Percentiles rank a stretch among this genome's conserved stretches.
Evolutionary conservation across 23 tunicate genomes (phyloP).

Genomic region (Oikopleura albicans): DNA sequence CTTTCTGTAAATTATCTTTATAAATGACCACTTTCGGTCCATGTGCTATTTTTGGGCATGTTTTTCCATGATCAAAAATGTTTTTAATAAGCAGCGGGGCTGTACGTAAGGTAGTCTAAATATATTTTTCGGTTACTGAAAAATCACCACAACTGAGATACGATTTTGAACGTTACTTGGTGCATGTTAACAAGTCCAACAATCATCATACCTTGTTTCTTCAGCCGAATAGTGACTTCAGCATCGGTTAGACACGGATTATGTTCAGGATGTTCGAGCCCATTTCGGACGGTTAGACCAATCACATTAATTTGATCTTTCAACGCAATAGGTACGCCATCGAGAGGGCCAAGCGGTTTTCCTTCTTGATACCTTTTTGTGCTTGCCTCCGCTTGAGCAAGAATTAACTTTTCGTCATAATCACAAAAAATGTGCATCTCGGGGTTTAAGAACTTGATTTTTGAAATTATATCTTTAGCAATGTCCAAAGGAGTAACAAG

Average conservation of each 20-base stretch:
- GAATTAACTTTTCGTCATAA: neutral
- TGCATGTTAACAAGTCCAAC: conserved; percentile 6
- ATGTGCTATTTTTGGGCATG: no score
- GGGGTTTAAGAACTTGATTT: neutral
- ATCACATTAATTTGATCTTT: neutral
- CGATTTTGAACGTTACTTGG: no score
- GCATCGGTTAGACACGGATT: neutral
- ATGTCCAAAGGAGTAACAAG: neutral
- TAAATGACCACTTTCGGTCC: no score
- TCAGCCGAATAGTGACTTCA: neutral
- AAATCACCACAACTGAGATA: no score
- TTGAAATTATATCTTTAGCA: neutral
- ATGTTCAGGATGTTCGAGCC: neutral
- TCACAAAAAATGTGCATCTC: neutral
- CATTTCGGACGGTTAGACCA: neutral
- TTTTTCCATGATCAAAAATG: no score
- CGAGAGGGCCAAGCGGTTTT: neutral
- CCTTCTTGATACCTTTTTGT: neutral
- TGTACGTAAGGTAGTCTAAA: no score
- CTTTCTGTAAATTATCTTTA: no score
- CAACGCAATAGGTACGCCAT: neutral
- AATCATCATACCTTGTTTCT: neutral
- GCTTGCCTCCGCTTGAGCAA: neutral
- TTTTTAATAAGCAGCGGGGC: no score
- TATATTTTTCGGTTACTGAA: no score